A percentile compares a stretch with the other conserved stretches of the same genome.
These are phyloP conservation scores for Rhodeus uyekii DNA, from an alignment of 2,797 vertebrate genomes.

Conservation along the genomic window DNA sequence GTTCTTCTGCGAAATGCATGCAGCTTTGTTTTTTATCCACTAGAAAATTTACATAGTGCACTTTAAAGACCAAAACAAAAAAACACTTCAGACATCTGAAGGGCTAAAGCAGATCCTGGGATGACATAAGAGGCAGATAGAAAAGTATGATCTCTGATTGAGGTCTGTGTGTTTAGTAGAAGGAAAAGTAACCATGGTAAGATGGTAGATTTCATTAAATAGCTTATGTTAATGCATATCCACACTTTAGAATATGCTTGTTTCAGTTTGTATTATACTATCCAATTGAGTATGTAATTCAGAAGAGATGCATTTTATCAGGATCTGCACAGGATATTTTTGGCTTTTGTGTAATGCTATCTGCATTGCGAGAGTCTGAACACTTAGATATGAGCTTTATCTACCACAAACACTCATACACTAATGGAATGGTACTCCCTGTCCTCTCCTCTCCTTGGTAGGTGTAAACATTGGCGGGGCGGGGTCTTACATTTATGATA, in stretches of 20 bases:
- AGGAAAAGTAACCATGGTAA: too few relatives aligned
- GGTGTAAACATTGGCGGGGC: constrained; percentile 65
- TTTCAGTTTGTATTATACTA: background rate
- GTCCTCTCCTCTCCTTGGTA: constrained; percentile 36
- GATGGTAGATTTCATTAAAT: background rate
- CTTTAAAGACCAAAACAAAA: too few relatives aligned
- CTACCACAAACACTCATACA: background rate
- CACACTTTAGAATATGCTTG: background rate
- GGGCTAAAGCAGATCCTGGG: too few relatives aligned
- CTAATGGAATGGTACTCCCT: constrained; percentile 4
- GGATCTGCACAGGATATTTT: constrained; percentile 1
- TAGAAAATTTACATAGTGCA: too few relatives aligned
- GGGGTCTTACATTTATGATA: constrained; percentile 64
- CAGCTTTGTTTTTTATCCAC: too few relatives aligned
- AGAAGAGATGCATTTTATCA: background rate
- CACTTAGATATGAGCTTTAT: constrained; percentile 25
- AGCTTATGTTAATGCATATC: background rate
- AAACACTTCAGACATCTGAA: too few relatives aligned
- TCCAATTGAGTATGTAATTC: background rate
- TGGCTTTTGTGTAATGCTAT: constrained; percentile 26
- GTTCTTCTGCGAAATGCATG: too few relatives aligned
- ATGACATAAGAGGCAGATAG: too few relatives aligned
- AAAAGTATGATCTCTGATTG: too few relatives aligned
- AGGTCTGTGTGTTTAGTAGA: too few relatives aligned
- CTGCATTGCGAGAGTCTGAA: constrained; percentile 4